Evolutionary conservation across 2,113 vertebrate species (phyloP).

Genomic region (Bufo bufo): DNA sequence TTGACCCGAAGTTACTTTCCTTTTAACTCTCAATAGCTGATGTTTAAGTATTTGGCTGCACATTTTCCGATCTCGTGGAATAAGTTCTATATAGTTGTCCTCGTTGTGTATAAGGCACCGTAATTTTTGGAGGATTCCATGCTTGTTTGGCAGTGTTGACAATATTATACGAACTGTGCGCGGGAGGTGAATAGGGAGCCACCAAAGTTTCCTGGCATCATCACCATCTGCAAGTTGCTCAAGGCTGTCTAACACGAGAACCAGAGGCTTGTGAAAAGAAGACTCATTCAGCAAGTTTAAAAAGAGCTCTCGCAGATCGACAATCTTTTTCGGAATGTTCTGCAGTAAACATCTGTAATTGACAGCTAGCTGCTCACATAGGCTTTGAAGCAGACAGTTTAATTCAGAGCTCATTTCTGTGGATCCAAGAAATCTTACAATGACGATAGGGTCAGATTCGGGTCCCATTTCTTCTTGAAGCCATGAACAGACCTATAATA

Average conservation of each 20-base stretch:
- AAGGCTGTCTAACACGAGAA: slow-evolving; percentile 91
- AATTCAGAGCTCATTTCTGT: slow-evolving; percentile 88
- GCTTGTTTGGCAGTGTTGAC: slow-evolving; percentile 95
- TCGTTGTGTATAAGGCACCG: slow-evolving; percentile 90
- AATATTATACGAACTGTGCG: slow-evolving; percentile 90
- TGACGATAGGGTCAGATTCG: slow-evolving; percentile 91
- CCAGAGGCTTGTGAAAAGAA: slow-evolving; percentile 87
- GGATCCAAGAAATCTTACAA: slow-evolving; percentile 92
- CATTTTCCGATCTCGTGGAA: slow-evolving; percentile 89
- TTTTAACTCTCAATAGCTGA: slow-evolving; percentile 88
- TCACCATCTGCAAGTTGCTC: slow-evolving; percentile 92
- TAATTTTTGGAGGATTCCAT: slow-evolving; percentile 95
- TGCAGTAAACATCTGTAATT: slow-evolving; percentile 95
- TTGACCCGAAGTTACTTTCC: slow-evolving; percentile 97
- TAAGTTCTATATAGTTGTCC: slow-evolving; percentile 87
- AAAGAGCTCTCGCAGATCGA: slow-evolving; percentile 93
- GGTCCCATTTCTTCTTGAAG: slow-evolving; percentile 93
- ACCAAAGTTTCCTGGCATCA: slow-evolving; percentile 95
- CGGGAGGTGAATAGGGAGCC: slow-evolving; percentile 93
- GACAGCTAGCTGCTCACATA: slow-evolving; percentile 93
- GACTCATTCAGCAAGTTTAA: slow-evolving; percentile 93
- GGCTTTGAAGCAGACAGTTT: slow-evolving; percentile 89
- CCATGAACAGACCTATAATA: slow-evolving; percentile 91
- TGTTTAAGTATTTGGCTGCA: slow-evolving; percentile 98
- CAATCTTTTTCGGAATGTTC: slow-evolving; percentile 93